A percentile compares a stretch with the other conserved stretches of the same genome.
Conservation (phyloP, 2,888 invertebrate genomes). For the Synanthedon vespiformis region DNA sequence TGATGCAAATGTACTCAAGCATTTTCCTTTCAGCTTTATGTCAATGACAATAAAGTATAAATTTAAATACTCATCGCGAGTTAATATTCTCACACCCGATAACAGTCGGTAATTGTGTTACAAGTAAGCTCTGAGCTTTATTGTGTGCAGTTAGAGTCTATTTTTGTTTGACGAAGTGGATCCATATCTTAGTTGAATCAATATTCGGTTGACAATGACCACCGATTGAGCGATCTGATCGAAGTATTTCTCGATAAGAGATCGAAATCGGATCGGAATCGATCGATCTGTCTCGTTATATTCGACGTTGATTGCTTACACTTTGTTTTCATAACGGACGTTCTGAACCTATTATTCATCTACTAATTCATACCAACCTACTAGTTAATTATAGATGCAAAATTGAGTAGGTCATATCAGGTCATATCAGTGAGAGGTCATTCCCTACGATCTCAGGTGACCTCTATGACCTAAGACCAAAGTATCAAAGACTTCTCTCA, state of each 20-base stretch:
- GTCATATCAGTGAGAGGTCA: too few relatives aligned
- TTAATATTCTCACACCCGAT: neutral
- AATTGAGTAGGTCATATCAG: too few relatives aligned
- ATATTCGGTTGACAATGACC: conserved; percentile 40
- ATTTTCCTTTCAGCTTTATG: neutral
- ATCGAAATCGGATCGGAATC: conserved; percentile 31
- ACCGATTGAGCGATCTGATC: conserved; percentile 50
- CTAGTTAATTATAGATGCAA: too few relatives aligned
- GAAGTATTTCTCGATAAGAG: conserved; percentile 30
- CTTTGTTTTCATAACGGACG: neutral
- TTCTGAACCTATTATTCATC: too few relatives aligned
- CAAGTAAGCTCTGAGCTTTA: neutral
- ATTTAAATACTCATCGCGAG: neutral
- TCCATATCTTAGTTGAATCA: conserved; percentile 24
- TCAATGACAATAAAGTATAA: neutral
- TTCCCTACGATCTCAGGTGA: too few relatives aligned
- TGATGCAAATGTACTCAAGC: neutral
- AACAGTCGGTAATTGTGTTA: neutral
- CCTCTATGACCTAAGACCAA: too few relatives aligned
- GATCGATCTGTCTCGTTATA: conserved; percentile 37
- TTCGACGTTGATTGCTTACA: conserved; percentile 29
- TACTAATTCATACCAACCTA: too few relatives aligned
- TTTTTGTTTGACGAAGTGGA: neutral
- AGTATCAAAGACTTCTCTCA: too few relatives aligned
- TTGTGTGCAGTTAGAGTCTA: neutral